Conservation (phyloP, 2,888 invertebrate genomes). For the Scaptomyza tumidula region DNA sequence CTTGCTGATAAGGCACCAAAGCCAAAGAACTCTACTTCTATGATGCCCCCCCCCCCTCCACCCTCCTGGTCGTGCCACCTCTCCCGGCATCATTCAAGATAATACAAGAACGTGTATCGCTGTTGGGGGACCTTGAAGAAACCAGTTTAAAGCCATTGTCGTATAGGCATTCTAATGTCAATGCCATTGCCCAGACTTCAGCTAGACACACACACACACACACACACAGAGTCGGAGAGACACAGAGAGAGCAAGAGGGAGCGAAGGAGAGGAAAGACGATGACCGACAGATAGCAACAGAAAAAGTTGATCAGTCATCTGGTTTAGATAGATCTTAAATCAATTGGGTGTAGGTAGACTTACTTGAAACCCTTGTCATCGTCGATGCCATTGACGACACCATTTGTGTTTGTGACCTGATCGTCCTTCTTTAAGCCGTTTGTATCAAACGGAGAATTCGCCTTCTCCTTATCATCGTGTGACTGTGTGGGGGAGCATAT, state of each 20-base stretch:
- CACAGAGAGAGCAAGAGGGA: neutral
- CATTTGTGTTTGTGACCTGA: conserved; percentile 86
- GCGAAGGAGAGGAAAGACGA: conserved; percentile 7
- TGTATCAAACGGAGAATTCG: conserved; percentile 85
- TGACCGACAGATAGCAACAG: neutral
- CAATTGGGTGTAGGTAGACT: conserved; percentile 84
- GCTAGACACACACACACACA: conserved; percentile 35
- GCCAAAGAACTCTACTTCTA: neutral
- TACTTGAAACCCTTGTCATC: conserved; percentile 96
- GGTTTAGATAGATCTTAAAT: neutral
- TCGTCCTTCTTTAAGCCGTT: conserved; percentile 85
- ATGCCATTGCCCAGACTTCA: conserved; percentile 80
- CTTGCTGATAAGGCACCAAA: neutral
- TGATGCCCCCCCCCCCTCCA: neutral
- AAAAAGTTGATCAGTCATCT: conserved; percentile 36
- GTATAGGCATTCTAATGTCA: conserved; percentile 83
- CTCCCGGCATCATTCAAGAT: neutral
- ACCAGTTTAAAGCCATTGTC: conserved; percentile 77
- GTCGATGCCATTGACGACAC: conserved; percentile 89
- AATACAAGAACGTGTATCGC: conserved; percentile 38
- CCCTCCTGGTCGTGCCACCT: too few relatives aligned
- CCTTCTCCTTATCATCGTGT: conserved; percentile 86
- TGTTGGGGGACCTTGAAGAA: conserved; percentile 82
- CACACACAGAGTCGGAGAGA: neutral
- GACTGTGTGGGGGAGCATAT: too few relatives aligned